Base-by-base conservation (phyloP, 1,140 invertebrate species). In the Tyrophagus putrescentiae region DNA sequence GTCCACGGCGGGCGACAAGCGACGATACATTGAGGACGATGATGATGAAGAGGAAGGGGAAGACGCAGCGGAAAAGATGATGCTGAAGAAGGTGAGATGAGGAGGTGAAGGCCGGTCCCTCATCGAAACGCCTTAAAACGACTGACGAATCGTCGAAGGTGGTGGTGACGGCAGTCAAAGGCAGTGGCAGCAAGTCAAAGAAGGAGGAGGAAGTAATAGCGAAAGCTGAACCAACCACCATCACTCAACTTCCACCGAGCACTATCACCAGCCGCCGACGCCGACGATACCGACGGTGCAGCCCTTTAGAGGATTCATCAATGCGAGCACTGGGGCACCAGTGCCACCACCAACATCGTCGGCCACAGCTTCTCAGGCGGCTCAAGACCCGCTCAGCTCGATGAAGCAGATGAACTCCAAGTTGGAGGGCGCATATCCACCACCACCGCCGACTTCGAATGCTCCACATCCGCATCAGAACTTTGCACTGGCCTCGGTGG, bases 11-110 rank as follows among this genome's bases (percentile, higher is more conserved):
- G 76, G 76, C 0, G 77, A 80, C 21, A 76, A 80, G 32, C 23
- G 77, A 11, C 76, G 80, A 61, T 79, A 79, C 54, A 76, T 77
- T 6, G 75, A 77, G 39, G 64, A 75, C n/a, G 80, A 80, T 34
- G 58, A 75, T 0, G 72, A 72, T 0, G 71, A 70, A 3, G 64
- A 50, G 53, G 58, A 33, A 28, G 44, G 25, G 28, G 61, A 52
- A 11, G 62, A n/a, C n/a, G n/a, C n/a, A n/a, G n/a, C n/a, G n/a
- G n/a, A n/a, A n/a, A 66, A 4, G 66, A 65, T 34, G 64, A 64
- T 59, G 63, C 67, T 28, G 50, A 68, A 23, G 59, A 60, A 9
- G 33, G 29, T 32, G 61, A 60, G 31, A 63, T 66, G 34, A 62
- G 67, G 21, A 25, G 42, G 11, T 62, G 54, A 25, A 56, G 64